Evolutionary conservation across 2,888 invertebrate genomes (phyloP), one percentile per base, ranked within the genome.

Genomic region (Lepidonotus clava): DNA sequence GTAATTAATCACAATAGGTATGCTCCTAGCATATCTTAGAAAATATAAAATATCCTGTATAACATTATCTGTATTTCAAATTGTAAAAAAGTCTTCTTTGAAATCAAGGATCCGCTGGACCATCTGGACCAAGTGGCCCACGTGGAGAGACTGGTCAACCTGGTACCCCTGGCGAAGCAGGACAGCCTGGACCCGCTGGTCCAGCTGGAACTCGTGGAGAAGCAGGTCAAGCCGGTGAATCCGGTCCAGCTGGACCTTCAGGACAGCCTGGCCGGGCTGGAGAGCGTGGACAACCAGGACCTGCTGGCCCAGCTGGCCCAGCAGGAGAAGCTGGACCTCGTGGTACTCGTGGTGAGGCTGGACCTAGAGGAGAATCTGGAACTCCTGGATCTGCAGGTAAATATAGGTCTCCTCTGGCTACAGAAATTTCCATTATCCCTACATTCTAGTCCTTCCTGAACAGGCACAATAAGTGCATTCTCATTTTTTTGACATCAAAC

Each of bases 321-420:
- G 21, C 77, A 53, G 87, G 86, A 56, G 40, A 28, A 87, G 87
- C 86, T 91, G 93, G 94, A 87, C 89, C 91, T 21, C 91, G 92
- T 86, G 94, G 94, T 94, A 94, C 95, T 0, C 91, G 93, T 34
- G 96, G 96, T 53, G 94, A 95, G 53, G 94, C 93, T 89, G 94
- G 94, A n/a, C 77, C 41, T n/a, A 86, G 90, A 14, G 92, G 92
- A 46, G 86, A 40, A 38, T n/a, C 53, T 61, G 87, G 87, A 24
- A n/a, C 76, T 61, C 2, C 88, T 66, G 88, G 87, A 38, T 76
- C 86, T 34, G 41, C 86, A 61, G 87, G 88, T 56, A 21, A 76
- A 34, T 8, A 8, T 11, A 46, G 80, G 28, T 18, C 40, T 8
- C 21, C 41, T n/a, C n/a, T n/a, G n/a, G n/a, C n/a, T n/a, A n/a